These are phyloP conservation scores for Drosophila cognata DNA, from an alignment of 2,888 invertebrate genomes.

Conservation along the genomic window DNA sequence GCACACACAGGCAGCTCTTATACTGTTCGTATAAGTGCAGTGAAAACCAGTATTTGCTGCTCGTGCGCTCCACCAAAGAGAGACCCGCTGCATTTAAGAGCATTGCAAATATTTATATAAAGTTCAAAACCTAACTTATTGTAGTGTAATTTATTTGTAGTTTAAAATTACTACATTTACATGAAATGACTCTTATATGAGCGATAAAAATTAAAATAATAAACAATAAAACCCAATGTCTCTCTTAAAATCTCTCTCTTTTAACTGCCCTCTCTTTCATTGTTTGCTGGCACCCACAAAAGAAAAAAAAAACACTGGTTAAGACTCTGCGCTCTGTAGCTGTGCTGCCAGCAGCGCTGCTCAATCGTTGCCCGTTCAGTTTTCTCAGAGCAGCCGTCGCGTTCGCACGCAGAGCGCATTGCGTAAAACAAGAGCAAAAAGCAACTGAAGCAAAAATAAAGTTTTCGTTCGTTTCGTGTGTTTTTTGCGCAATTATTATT, in stretches of 20 bases:
- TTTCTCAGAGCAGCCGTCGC: conserved; percentile 44
- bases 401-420: conserved; percentile 46
- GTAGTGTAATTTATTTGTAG: background rate
- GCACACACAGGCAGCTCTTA: conserved; percentile 39
- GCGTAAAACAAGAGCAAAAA: conserved; percentile 10
- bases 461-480: conserved; percentile 33
- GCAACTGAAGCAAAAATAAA: conserved; percentile 3
- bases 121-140: too few relatives aligned
- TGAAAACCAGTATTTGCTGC: conserved; percentile 49
- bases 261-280: background rate
- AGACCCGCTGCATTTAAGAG: conserved; percentile 20
- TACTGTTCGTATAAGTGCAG: conserved; percentile 13
- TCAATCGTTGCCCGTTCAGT: conserved; percentile 32
- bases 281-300: background rate
- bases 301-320: background rate
- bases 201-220: background rate
- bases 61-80: conserved; percentile 28
- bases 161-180: too few relatives aligned
- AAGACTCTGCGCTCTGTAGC: background rate
- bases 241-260: background rate
- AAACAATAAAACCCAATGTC: background rate
- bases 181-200: too few relatives aligned
- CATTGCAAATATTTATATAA: background rate
- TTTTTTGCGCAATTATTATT: conserved; percentile 38
- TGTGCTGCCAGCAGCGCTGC: conserved; percentile 13